Base-by-base conservation (phyloP, 2,888 invertebrate species). In the Clitarchus hookeri region DNA sequence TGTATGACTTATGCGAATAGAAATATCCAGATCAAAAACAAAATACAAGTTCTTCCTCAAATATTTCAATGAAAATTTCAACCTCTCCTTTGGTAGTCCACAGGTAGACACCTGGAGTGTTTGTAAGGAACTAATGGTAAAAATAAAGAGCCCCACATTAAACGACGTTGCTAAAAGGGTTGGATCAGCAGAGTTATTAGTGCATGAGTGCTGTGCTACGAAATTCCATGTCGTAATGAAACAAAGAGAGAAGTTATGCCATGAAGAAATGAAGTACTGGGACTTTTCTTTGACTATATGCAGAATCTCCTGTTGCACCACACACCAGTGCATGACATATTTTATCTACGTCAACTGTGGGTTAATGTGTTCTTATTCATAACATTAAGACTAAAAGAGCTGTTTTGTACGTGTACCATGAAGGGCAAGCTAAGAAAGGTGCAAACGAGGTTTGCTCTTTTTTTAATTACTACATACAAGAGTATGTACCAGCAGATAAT, bases 341-440 rank as follows among this genome's bases (percentile, higher is more conserved):
- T 65, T 65, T 65, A 65, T 65, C 65, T 65, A 2, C 65, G 23
- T 65, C 65, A 65, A 65, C 65, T 65, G 65, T 65, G 65, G 23
- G 65, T 65, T 65, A 23, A 65, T 8, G 12, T 65, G 8, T 65
- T 65, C n/a, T 65, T 65, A 65, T 65, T 65, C 65, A 65, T 65
- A 23, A 23, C 65, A 65, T 65, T 65, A 65, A 65, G 65, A 23
- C n/a, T 65, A 65, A 65, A 65, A 65, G 6, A 65, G 8, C 65
- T n/a, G 65, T 65, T 3, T 23, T 65, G 8, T 23, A 65, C 6
- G n/a, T 65, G 65, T 65, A 77, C 36, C n/a, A 78, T 85, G 80
- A 78, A n/a, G 36, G 84, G 19, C 54, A 77, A 65, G 54, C 84
- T 44, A 85, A 36, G n/a, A 79, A 85, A 85, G 23, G 79, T 85